Evolutionary conservation across 2,113 vertebrate species (phyloP).

Genomic region (Actenoides lindsayi): DNA sequence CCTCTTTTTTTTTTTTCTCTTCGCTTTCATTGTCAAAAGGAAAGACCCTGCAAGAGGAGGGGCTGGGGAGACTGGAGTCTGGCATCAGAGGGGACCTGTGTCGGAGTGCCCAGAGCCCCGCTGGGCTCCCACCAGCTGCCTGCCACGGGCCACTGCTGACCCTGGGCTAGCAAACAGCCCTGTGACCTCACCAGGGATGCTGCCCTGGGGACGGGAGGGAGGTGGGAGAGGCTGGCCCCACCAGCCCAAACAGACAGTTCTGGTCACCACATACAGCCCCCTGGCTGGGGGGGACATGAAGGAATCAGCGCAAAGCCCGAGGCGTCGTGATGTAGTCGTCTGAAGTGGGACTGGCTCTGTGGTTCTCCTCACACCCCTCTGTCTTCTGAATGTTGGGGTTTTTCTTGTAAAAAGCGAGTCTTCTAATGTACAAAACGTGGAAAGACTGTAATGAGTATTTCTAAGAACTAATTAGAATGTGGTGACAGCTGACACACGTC

Average conservation of each 20-base stretch:
- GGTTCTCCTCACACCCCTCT: not conserved
- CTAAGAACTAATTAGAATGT: not conserved
- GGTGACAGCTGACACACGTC: not conserved
- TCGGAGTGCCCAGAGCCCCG: not conserved
- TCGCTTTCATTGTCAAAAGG: not conserved
- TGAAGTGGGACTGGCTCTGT: not conserved
- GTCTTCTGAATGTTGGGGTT: not conserved
- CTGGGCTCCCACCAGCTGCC: not conserved
- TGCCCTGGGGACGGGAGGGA: not conserved
- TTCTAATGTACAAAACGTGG: not conserved
- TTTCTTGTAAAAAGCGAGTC: not conserved
- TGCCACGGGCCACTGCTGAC: not conserved
- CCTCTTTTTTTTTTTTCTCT: not conserved
- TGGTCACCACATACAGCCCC: not conserved
- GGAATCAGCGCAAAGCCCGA: not conserved
- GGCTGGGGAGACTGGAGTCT: not conserved
- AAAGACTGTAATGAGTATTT: not conserved
- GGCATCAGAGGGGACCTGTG: not conserved
- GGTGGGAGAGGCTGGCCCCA: no score
- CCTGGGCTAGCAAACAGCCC: not conserved
- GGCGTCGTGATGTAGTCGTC: accelerated
- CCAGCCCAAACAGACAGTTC: not conserved
- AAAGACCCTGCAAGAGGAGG: not conserved
- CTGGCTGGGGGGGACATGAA: not conserved
- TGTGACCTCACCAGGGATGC: not conserved